Evolutionary conservation across 2,888 invertebrate genomes (phyloP).

Genomic region (Lepetodrilus schrolli): DNA sequence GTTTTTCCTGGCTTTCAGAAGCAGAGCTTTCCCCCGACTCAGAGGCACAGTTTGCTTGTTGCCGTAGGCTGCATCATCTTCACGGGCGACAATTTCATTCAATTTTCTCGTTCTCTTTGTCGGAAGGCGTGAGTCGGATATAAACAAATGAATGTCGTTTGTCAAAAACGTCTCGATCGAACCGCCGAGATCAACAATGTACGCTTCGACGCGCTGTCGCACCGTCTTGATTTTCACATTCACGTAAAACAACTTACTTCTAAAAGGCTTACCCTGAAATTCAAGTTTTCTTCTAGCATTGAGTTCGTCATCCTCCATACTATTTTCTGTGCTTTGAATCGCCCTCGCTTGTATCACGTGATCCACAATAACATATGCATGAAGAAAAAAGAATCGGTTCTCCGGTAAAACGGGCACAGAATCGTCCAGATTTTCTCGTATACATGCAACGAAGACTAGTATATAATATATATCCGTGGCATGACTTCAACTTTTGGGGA

Average conservation of each 20-base stretch:
- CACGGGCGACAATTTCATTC: background rate
- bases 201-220: constrained; percentile 21
- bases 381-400: background rate
- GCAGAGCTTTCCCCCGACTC: constrained; percentile 28
- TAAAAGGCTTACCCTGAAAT: constrained; percentile 20
- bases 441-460: background rate
- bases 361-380: background rate
- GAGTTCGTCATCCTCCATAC: constrained; percentile 1
- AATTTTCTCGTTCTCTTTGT: constrained; percentile 14
- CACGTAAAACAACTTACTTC: constrained; percentile 35
- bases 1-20: constrained; percentile 33
- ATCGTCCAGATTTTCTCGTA: background rate
- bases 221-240: constrained; percentile 30
- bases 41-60: background rate
- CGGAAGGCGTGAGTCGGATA: constrained; percentile 20
- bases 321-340: constrained; percentile 22
- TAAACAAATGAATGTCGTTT: constrained; percentile 31
- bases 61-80: background rate
- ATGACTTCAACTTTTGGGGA: background rate
- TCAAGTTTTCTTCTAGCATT: constrained; percentile 21
- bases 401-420: background rate
- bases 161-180: constrained; percentile 32
- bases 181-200: constrained; percentile 29
- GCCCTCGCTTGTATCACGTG: constrained; percentile 33
- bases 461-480: background rate